Evolutionary conservation across 2,888 invertebrate genomes (phyloP), one percentile per base, ranked within the genome.

Genomic region (Nomada hirtipes): DNA sequence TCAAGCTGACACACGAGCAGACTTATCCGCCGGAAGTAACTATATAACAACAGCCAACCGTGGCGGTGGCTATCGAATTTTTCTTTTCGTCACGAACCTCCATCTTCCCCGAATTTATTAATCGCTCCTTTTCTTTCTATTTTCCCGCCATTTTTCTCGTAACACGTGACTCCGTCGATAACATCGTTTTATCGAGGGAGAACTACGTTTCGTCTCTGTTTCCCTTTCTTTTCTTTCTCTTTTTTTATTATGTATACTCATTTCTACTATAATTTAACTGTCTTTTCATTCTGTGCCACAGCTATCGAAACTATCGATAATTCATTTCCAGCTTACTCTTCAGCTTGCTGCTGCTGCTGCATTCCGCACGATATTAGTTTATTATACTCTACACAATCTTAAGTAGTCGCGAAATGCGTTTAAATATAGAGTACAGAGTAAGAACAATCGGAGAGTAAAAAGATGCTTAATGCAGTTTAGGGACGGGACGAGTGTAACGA

Each of bases 381-480:
- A 23, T 73, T 70, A 61, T 52, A 80, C 50, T 71, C 82, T 82
- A 82, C 80, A 68, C 71, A 71, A 80, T 82, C 73, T 83, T 82
- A 82, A 77, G 63, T 82, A 77, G 55, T 74, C 67, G 77, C 70
- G 77, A 59, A 57, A 71, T 44, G 77, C 77, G 63, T 82, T 70
- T 83, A 82, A 78, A 83, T 83, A 83, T 63, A 82, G 67, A 82
- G 80, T 72, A 68, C 74, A 70, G 77, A 83, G 78, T 83, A 83
- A 83, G 83, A 83, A 83, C 77, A 82, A 82, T 79, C 79, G 87
- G 82, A 87, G 86, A 82, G 79, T 86, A 87, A 80, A 86, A 86
- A 84, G 82, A 79, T 84, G 77, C 79, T 80, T 83, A 79, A 79
- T 79, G 80, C 84, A 69, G 67, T 79, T 79, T 82, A 82, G 86